Conservation (phyloP, 2,113 vertebrate genomes). For the Amphilophus citrinellus region DNA sequence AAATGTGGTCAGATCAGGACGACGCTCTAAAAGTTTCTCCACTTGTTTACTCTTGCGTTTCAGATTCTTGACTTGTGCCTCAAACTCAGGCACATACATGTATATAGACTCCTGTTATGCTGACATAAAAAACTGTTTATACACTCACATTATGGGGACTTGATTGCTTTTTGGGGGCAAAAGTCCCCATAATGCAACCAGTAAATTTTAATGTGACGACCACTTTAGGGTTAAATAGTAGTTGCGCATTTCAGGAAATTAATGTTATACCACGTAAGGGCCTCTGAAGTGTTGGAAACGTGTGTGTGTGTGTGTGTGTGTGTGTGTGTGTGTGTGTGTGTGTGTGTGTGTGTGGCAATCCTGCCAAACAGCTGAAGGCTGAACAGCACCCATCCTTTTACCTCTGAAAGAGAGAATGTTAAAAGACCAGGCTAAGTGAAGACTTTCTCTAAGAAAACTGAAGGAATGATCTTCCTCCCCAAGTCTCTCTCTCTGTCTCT, state of each 20-base stretch:
- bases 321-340: neutral
- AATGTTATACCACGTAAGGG: neutral
- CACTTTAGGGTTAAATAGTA: neutral
- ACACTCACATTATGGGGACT: no score
- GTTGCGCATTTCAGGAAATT: neutral
- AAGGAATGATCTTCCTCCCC: conserved; percentile 16
- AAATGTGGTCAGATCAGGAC: neutral
- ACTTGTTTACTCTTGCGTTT: neutral
- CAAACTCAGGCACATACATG: neutral
- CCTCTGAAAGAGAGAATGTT: conserved; percentile 36
- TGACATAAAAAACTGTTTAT: neutral
- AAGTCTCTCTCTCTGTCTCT: neutral
- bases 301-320: neutral
- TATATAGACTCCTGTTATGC: neutral
- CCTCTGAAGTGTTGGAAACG: neutral
- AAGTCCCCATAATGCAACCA: neutral
- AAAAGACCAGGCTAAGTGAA: conserved; percentile 6
- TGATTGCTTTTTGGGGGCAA: neutral
- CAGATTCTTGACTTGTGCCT: neutral
- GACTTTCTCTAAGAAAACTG: conserved; percentile 19
- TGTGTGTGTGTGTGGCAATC: neutral
- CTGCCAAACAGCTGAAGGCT: conserved; percentile 31
- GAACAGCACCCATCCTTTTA: conserved; percentile 31
- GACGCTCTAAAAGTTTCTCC: neutral
- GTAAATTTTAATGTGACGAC: neutral